Base-by-base conservation (phyloP, 2,113 vertebrate species). In the Brachirus orientalis region DNA sequence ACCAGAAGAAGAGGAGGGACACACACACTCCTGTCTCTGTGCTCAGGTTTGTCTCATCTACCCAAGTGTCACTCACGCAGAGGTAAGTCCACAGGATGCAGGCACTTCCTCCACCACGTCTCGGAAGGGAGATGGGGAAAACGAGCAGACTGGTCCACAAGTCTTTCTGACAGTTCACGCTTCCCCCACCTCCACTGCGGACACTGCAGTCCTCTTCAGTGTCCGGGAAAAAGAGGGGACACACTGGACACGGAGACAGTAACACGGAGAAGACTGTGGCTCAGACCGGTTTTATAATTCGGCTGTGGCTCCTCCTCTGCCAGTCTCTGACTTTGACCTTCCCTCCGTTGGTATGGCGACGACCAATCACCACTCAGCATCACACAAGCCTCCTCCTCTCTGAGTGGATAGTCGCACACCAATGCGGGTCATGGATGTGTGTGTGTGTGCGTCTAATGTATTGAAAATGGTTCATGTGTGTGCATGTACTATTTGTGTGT, bases 321-420 rank as follows among this genome's bases (percentile, higher is more conserved):
- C 69, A 62, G 28, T 64, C 77, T 67, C 76, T 57, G 28, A 36
- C 63, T 57, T 54, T 20, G 65, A 62, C 81, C 90, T 88, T 60
- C 93, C 92, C 73, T 61, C n/a, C 59, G 88, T 94, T 90, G 92
- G 56, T 83, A 92, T 92, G 89, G 90, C 80, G 90, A 94, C 84
- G 17, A 37, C 93, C 92, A 90, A 94, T 92, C 69, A 28, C 36
- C 36, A 36, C 36, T 33, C 36, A 5, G 64, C 67, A 79, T 53
- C 22, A 51, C 62, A 52, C 81, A 56, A 71, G 79, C 76, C 80
- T 72, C 81, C 75, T 58, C 66, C 72, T 52, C 45, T 59, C 53
- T 75, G 50, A 61, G 41, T 53, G 85, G 60, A 77, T 63, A 77
- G 77, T 82, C 81, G 84, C 73, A 79, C 79, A 83, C 20, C 53